A percentile compares a stretch with the other conserved stretches of the same genome.
phyloP scores from a whole-genome alignment of 2,113 vertebrate species.

The Ginglymostoma cirratum region DNA sequence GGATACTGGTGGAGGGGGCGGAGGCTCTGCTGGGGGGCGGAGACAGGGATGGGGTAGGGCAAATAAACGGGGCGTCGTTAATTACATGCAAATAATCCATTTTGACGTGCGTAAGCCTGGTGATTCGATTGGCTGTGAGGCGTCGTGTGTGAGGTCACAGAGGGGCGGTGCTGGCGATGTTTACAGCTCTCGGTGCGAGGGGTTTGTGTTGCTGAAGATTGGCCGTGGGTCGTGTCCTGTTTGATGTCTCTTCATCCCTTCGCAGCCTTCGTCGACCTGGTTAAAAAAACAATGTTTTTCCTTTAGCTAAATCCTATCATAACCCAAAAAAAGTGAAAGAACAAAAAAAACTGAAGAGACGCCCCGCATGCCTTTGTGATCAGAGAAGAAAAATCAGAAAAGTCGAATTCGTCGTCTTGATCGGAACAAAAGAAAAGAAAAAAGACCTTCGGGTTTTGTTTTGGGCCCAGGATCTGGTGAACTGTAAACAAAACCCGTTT shows the following conservation, averaged over 20 bases:
- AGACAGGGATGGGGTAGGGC: not conserved
- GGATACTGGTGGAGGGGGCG: not conserved
- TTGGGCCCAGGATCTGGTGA: conserved; percentile 16
- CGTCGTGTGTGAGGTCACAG: conserved; percentile 29
- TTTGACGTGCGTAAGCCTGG: conserved; percentile 42
- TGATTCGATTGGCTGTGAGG: conserved; percentile 39
- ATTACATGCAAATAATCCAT: conserved; percentile 26
- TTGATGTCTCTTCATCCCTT: not conserved
- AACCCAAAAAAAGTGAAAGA: not conserved
- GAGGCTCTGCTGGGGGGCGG: not conserved
- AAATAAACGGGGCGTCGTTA: not conserved
- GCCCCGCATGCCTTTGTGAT: conserved; percentile 12
- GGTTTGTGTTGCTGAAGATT: conserved; percentile 18
- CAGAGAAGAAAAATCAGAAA: not conserved
- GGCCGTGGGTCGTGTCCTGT: not conserved
- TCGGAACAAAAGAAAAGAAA: conserved; percentile 15
- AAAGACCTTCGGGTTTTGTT: conserved; percentile 7
- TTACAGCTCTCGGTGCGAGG: conserved; percentile 4
- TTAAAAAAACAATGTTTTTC: not conserved
- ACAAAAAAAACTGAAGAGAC: not conserved
- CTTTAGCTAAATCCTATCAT: not conserved
- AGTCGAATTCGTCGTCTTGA: conserved; percentile 33
- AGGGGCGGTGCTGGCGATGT: conserved; percentile 29
- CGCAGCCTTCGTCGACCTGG: not conserved
- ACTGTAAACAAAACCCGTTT: not conserved